Evolutionary conservation across 2,113 vertebrate genomes (phyloP).

Genomic region (Mola mola): DNA sequence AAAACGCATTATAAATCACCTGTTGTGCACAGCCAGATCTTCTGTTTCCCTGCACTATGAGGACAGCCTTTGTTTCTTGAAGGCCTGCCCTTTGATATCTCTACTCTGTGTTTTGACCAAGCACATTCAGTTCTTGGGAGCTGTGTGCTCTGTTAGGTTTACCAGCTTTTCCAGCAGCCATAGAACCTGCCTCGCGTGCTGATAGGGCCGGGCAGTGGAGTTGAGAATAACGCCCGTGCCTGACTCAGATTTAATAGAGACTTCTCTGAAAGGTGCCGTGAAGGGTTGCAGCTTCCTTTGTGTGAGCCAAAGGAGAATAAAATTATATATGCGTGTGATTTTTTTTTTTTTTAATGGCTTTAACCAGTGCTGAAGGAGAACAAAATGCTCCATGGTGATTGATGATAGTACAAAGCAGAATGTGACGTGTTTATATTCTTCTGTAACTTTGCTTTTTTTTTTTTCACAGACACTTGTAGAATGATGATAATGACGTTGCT

Average conservation of each 20-base stretch:
- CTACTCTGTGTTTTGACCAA: constrained; percentile 59
- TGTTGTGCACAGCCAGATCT: constrained; percentile 39
- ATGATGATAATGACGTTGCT: constrained; percentile 68
- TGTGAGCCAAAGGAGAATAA: constrained; percentile 81
- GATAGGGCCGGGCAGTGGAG: constrained; percentile 53
- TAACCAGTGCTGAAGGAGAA: constrained; percentile 50
- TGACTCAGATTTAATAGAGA: constrained; percentile 72
- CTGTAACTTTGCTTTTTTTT: constrained; percentile 70
- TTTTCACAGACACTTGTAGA: constrained; percentile 65
- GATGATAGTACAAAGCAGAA: constrained; percentile 77
- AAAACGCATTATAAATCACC: constrained; percentile 61
- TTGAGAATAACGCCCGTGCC: constrained; percentile 61
- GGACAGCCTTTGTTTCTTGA: constrained; percentile 27
- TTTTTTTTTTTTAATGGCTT: constrained; percentile 51
- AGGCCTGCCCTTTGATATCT: constrained; percentile 66
- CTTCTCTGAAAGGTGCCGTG: constrained; percentile 73
- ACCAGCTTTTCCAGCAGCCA: constrained; percentile 65
- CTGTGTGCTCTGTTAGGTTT: constrained; percentile 67
- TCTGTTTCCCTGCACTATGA: constrained; percentile 52
- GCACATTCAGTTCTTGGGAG: constrained; percentile 68
- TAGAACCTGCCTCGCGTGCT: constrained; percentile 72
- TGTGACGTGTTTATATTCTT: constrained; percentile 73
- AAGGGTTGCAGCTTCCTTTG: constrained; percentile 74
- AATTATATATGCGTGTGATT: constrained; percentile 81
- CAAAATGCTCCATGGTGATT: constrained; percentile 67